Base-by-base conservation (phyloP, 2,113 vertebrate species). In the Ageneiosus marmoratus region DNA sequence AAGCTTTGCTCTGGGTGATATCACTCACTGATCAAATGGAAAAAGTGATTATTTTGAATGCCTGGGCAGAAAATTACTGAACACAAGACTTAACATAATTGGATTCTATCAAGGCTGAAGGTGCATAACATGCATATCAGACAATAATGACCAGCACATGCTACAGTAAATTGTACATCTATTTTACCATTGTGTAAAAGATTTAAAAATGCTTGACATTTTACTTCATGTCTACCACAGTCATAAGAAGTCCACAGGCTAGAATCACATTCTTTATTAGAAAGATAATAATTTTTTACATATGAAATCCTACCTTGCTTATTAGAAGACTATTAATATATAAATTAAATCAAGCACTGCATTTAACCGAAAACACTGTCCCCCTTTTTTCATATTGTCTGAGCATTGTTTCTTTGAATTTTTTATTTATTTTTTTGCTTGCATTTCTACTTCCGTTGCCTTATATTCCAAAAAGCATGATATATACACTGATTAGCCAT, bases 31-130 rank as follows among this genome's bases (percentile, higher is more conserved):
- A 60, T 82, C 41, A 34, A 62, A 60, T 65, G 46, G 77, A 27
- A 69, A 53, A 53, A 65, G 77, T 60, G 37, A 29, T 29, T 51
- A 65, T 67, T 79, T 80, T 70, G 55, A 53, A 53, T 24, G 29
- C 12, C 48, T 51, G 3, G 27, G 69, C 41, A 62, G 80, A 74
- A 81, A 44, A 15, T 72, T 22, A 22, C 50, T 81, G 34, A 70
- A 81, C 24, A 18, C 22, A 44, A 27, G 63, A 55, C 29, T 34
- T 67, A 37, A n/a, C 51, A 1, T 69, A 55, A 56, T 70, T 82
- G 69, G 70, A 74, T 50, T 82, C 37, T n/a, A 55, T 53, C 44
- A 63, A 62, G 55, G 29, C 27, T 46, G 41, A 73, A 74, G 51
- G 13, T 77, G 51, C 53, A 37, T 58, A 48, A 46, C 34, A 72